phyloP scores from a whole-genome alignment of 2,113 vertebrate species.

The Rhizomys pruinosus region DNA sequence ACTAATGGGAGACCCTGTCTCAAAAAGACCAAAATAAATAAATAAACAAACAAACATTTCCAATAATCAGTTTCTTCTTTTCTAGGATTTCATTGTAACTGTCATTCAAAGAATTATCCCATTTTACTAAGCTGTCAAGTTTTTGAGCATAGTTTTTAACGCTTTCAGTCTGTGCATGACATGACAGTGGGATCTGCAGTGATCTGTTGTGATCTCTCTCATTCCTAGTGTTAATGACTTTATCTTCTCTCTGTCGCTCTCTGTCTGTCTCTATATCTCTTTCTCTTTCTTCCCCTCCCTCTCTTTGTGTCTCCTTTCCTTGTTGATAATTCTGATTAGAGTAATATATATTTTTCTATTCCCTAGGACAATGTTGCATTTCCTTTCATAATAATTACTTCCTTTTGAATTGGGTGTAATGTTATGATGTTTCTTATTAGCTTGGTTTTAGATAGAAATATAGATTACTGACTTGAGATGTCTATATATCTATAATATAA shows the following conservation, averaged over 20 bases:
- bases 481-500: not conserved
- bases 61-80: not conserved
- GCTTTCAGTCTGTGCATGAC: not conserved
- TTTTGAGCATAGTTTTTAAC: not conserved
- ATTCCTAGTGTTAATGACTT: no score
- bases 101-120: not conserved
- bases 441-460: not conserved
- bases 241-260: not conserved
- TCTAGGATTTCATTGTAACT: not conserved
- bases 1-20: no score
- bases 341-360: not conserved
- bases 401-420: not conserved
- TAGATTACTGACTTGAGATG: not conserved
- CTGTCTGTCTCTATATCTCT: not conserved
- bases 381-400: not conserved
- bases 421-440: not conserved
- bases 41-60: not conserved
- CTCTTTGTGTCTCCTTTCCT: not conserved
- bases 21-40: no score
- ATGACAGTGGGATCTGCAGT: not conserved
- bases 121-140: not conserved
- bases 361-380: not conserved
- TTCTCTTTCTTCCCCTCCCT: not conserved
- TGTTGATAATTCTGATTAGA: no score
- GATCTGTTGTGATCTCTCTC: not conserved